Conservation (phyloP, 1,140 invertebrate species). For the Zaprionus inermis region DNA sequence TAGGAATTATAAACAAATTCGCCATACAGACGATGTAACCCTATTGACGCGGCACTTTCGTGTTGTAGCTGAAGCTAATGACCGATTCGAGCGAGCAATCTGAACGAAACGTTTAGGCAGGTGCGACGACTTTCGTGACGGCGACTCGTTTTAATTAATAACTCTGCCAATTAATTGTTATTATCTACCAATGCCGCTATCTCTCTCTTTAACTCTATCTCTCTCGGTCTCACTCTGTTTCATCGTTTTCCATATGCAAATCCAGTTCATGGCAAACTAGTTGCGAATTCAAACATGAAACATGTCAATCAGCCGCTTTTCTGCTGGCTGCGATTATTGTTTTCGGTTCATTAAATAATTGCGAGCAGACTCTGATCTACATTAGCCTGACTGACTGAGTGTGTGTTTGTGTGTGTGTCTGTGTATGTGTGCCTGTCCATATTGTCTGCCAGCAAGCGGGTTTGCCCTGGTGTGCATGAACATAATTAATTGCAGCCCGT, state of each 20-base stretch:
- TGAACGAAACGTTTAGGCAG: slow-evolving; percentile 37
- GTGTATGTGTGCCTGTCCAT: neutral
- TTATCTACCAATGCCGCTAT: slow-evolving; percentile 15
- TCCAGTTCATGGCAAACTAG: slow-evolving; percentile 67
- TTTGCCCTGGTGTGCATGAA: slow-evolving; percentile 34
- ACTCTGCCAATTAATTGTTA: slow-evolving; percentile 35
- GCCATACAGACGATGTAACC: no score
- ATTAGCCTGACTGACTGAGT: neutral
- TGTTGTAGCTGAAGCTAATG: slow-evolving; percentile 33
- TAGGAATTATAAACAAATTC: slow-evolving; percentile 56
- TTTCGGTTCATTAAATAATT: slow-evolving; percentile 78
- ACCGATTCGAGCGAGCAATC: slow-evolving; percentile 2
- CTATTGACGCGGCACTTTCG: slow-evolving; percentile 34
- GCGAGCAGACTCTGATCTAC: slow-evolving; percentile 57
- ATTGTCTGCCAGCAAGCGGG: neutral
- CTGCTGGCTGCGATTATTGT: slow-evolving; percentile 68
- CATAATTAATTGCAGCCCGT: slow-evolving; percentile 74
- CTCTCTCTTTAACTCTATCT: neutral
- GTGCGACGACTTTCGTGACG: slow-evolving; percentile 23
- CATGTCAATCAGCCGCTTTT: slow-evolving; percentile 51
- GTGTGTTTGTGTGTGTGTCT: no score
- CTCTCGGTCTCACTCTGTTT: slow-evolving; percentile 20
- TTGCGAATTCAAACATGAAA: slow-evolving; percentile 40
- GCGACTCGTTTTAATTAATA: slow-evolving; percentile 28
- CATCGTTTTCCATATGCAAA: slow-evolving; percentile 45